Evolutionary conservation across 2,113 vertebrate genomes (phyloP), one percentile per base, ranked within the genome.

Genomic region (Pyrgilauda ruficollis): DNA sequence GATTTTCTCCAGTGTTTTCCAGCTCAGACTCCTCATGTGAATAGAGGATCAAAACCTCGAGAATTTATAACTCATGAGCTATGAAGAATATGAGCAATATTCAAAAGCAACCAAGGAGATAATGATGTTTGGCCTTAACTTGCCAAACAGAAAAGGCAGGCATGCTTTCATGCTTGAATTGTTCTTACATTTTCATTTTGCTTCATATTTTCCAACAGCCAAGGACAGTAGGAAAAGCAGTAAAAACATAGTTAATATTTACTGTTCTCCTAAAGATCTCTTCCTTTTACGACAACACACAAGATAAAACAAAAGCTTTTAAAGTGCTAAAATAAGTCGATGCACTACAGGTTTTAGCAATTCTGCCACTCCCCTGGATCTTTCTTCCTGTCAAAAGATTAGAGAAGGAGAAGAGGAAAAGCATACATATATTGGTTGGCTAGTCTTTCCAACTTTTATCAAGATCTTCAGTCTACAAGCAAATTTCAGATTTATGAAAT

Each of bases 401-500:
- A 37, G 4, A n/a, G 16, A 4, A 2, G 2, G 2, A 4, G 7
- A 55, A 13, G 16, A 31, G 14, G 10, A 52, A 47, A 64, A 33
- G 4, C 24, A 19, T 35, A 28, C 30, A 30, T 43, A 21, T 44
- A 23, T 61, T 17, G 13, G 7, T 50, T 73, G 75, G 12, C 3
- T 66, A 35, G 18, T 27, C 39, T 53, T 84, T 50, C 7, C 52
- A 93, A 20, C 6, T 0, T 70, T 80, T 89, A 55, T 78, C 47
- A 68, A 63, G 24, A 82, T 47, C 56, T 92, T 63, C n/a, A 35
- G 8, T 74, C 43, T 63, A 31, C 33, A 80, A 88, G 19, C 10
- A 90, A 31, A 84, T 89, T 81, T 87, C 46, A 89, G 61, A 95
- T 90, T 94, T 92, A 68, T 78, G 44, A 86, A 90, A 64, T 78